Percentiles rank a stretch among this genome's conserved stretches.
phyloP scores from a whole-genome alignment of 2,888 invertebrate genomes.

The Lasioglossum morio region DNA sequence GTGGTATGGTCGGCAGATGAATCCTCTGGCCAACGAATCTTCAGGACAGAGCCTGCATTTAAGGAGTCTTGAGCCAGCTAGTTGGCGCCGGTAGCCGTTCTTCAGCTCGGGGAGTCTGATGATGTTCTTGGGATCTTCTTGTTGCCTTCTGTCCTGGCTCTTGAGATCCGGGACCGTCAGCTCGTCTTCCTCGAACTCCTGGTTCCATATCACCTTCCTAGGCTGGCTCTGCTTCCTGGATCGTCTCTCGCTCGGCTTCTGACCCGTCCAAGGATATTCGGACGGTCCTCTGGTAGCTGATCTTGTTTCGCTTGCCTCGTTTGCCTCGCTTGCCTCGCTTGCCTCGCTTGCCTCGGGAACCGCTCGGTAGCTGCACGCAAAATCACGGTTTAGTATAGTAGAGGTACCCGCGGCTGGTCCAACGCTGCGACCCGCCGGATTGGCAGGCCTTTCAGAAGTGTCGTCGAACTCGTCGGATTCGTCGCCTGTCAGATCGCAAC shows the following conservation, averaged over 20 bases:
- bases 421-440: slow-evolving; percentile 9
- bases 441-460: slow-evolving; percentile 12
- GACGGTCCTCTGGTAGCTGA: not conserved
- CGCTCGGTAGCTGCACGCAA: slow-evolving; percentile 59
- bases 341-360: not conserved
- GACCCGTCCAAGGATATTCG: slow-evolving; percentile 13
- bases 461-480: slow-evolving; percentile 23
- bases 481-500: slow-evolving; percentile 37
- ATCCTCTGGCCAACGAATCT: slow-evolving; percentile 81
- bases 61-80: slow-evolving; percentile 57
- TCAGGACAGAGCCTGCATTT: slow-evolving; percentile 79
- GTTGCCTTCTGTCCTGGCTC: not conserved
- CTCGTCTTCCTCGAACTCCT: slow-evolving; percentile 64
- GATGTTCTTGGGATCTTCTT: slow-evolving; percentile 46
- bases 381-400: slow-evolving; percentile 62
- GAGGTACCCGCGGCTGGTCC: slow-evolving; percentile 17
- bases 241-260: slow-evolving; percentile 76
- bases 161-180: not conserved
- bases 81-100: not conserved
- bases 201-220: slow-evolving; percentile 83
- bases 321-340: not conserved
- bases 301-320: not conserved
- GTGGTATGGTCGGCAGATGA: slow-evolving; percentile 84
- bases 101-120: slow-evolving; percentile 15
- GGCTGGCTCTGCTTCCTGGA: slow-evolving; percentile 86